Evolutionary conservation across 2,888 invertebrate species (phyloP).

Genomic region (Abrostola tripartita): DNA sequence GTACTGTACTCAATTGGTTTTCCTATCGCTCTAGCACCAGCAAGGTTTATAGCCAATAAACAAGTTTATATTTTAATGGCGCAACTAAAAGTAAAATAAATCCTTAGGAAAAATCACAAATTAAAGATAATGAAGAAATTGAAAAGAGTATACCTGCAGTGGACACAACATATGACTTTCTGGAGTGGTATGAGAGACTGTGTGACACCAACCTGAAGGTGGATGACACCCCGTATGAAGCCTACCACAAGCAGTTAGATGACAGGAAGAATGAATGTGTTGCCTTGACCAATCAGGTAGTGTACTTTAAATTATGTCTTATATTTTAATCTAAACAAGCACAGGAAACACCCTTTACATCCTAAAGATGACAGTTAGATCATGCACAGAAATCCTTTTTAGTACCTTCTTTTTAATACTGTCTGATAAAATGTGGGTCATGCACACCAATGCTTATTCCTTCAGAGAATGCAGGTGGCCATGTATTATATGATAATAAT

Average conservation of each 20-base stretch:
- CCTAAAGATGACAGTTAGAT: too few species aligned
- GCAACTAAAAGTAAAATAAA: not conserved
- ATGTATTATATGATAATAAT: too few species aligned
- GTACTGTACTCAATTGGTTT: not conserved
- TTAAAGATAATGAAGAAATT: conserved; percentile 36
- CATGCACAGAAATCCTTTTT: too few species aligned
- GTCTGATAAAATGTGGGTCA: too few species aligned
- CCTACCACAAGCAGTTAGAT: conserved; percentile 91
- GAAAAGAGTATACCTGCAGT: conserved; percentile 74
- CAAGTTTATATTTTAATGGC: not conserved
- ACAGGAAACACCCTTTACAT: too few species aligned
- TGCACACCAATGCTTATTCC: too few species aligned
- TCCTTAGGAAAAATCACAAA: conserved; percentile 56
- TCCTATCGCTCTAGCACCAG: not conserved
- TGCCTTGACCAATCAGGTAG: conserved; percentile 90
- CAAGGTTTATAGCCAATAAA: not conserved
- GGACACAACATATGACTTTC: conserved; percentile 91
- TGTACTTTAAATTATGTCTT: not conserved
- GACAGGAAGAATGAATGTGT: conserved; percentile 91
- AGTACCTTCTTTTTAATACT: too few species aligned
- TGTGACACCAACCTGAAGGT: conserved; percentile 91
- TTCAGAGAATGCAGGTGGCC: too few species aligned
- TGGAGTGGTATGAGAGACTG: conserved; percentile 92
- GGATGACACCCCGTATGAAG: conserved; percentile 91
- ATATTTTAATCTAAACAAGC: not conserved